Base-by-base conservation (phyloP, 2,113 vertebrate species). In the Nymphicus hollandicus region DNA sequence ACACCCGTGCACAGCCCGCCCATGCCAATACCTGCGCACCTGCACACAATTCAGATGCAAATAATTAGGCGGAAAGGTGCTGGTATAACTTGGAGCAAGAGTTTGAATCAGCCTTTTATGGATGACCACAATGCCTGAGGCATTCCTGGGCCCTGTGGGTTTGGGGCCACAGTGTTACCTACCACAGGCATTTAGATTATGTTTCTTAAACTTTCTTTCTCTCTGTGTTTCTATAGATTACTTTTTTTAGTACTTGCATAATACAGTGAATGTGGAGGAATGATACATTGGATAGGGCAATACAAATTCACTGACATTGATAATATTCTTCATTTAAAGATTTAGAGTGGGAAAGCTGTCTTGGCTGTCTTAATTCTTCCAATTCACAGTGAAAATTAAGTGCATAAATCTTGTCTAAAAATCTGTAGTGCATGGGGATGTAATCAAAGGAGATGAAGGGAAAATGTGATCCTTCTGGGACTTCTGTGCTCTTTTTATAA, bases 41-140 rank as follows among this genome's bases (percentile, higher is more conserved):
- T 49, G 15, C 18, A 43, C 41, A 9, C 6, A 43, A 43, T 43
- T 17, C 35, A 33, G 22, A 37, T 29, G 15, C 39, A 78, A 88
- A 53, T 33, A 78, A 60, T 72, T 35, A 71, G 71, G 22, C 5
- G 65, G 25, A 83, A 66, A 52, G 19, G 19, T 25, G 10, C 29
- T 53, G 25, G 6, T 5, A 43, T 53, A 11, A 33, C 14, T 37
- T 37, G 35, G 31, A 73, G 29, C n/a, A 53, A 55, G 41, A n/a
- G 23, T 29, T 73, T 37, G 2, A 78, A 29, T 55, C 7, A 56
- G 10, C 7, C 41, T 58, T 63, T 35, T 43, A 33, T 3, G 60
- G 20, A 13, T 68, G 14, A 43, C 12, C 4, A 14, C 0, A 1
- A 6, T n/a, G 13, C 7, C 10, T 50, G 28, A 50, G 7, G 5